Evolutionary conservation across 2,113 vertebrate species (phyloP).

Genomic region (Austrofundulus limnaeus): DNA sequence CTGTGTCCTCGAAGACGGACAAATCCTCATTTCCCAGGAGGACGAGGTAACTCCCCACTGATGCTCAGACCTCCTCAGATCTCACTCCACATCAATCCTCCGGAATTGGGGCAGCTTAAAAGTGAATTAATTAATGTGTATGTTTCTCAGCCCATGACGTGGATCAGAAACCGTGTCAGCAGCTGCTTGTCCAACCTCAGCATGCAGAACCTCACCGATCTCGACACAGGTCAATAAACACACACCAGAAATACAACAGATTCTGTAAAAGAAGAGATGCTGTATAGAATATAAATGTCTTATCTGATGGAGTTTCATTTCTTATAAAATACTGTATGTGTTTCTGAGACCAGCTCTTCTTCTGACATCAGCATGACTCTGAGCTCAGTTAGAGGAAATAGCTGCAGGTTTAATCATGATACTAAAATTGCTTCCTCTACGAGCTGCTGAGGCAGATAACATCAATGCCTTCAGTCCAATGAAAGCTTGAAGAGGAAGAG

Average conservation of each 20-base stretch:
- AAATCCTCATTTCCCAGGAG: constrained; percentile 81
- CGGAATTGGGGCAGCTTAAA: not conserved
- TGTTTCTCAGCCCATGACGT: constrained; percentile 64
- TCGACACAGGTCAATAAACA: constrained; percentile 66
- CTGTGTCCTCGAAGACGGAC: constrained; percentile 84
- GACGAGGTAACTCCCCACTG: constrained; percentile 81
- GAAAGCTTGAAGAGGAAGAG: not conserved
- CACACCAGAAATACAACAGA: not conserved
- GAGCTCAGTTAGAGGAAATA: constrained; percentile 68
- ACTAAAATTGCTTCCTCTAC: constrained; percentile 75
- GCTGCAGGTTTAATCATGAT: constrained; percentile 57
- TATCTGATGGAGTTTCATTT: no score
- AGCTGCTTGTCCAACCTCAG: constrained; percentile 74
- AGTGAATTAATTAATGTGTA: constrained; percentile 3
- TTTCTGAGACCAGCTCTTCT: not conserved
- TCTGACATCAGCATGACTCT: constrained; percentile 26
- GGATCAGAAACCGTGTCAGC: constrained; percentile 70
- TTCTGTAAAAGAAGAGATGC: no score
- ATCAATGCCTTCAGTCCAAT: constrained; percentile 49
- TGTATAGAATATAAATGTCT: no score
- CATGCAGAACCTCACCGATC: constrained; percentile 63
- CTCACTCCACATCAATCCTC: no score
- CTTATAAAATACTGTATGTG: no score
- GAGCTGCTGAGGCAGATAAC: constrained; percentile 62
- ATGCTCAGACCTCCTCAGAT: not conserved